Percentiles rank a stretch among this genome's conserved stretches.
These are phyloP conservation scores for Canis aureus DNA, from an alignment of 2,113 vertebrate species.

Conservation along the genomic window DNA sequence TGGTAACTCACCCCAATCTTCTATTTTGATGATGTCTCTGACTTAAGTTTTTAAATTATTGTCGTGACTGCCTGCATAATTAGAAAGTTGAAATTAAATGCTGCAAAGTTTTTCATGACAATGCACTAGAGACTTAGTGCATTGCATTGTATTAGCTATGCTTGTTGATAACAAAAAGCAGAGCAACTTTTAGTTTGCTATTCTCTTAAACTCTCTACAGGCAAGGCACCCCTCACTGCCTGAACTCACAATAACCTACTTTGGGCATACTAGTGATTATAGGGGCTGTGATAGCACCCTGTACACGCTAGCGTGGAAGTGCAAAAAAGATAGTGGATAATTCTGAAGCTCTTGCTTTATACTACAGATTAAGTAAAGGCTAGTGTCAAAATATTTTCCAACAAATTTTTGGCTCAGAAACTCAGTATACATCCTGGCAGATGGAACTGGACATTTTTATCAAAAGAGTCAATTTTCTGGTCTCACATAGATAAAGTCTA, in stretches of 20 bases:
- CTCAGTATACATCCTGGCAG: background rate
- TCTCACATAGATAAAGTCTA: background rate
- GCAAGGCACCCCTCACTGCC: background rate
- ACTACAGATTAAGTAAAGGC: background rate
- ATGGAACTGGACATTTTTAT: background rate
- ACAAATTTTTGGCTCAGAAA: background rate
- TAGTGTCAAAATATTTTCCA: background rate
- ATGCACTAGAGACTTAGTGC: background rate
- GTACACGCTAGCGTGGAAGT: fast-evolving
- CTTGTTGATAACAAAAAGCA: background rate
- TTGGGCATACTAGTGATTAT: fast-evolving
- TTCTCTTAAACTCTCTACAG: background rate
- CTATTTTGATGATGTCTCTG: background rate
- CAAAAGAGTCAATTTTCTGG: background rate
- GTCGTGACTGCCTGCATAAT: background rate
- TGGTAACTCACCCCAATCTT: background rate
- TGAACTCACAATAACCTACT: background rate
- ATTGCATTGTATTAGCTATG: background rate
- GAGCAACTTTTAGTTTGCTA: background rate
- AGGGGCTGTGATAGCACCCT: background rate
- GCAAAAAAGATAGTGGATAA: background rate
- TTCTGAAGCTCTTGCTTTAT: background rate
- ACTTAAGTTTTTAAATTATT: background rate
- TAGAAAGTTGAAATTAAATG: background rate
- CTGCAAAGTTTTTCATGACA: background rate